Evolutionary conservation across 2,113 vertebrate species (phyloP).

Genomic region (Crotophaga sulcirostris): DNA sequence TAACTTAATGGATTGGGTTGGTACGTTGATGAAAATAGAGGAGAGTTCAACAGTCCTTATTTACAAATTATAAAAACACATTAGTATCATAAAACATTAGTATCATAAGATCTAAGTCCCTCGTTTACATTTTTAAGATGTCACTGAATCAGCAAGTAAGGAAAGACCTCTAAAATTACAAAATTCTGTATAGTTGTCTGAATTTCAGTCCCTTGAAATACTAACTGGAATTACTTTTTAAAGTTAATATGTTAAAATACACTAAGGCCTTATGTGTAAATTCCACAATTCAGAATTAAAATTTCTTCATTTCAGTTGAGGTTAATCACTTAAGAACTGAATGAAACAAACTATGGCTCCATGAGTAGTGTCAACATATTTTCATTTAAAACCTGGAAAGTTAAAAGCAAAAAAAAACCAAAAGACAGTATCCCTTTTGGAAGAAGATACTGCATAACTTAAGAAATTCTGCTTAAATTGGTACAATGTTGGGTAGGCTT

Average conservation of each 20-base stretch:
- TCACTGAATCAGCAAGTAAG: not conserved
- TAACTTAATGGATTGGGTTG: not conserved
- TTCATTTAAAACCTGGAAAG: not conserved
- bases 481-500: not conserved
- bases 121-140: not conserved
- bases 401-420: not conserved
- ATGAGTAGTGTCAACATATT: not conserved
- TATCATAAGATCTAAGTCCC: not conserved
- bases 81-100: not conserved
- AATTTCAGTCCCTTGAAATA: not conserved
- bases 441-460: not conserved
- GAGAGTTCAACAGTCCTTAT: not conserved
- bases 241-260: not conserved
- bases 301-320: not conserved
- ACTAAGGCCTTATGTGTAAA: not conserved
- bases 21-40: not conserved
- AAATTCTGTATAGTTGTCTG: not conserved
- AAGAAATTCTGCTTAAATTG: not conserved
- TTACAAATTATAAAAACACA: not conserved
- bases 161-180: not conserved
- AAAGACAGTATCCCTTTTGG: not conserved
- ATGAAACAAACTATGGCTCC: not conserved
- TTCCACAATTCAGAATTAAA: not conserved
- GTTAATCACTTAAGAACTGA: not conserved
- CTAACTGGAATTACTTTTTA: not conserved